A percentile compares a stretch with the other conserved stretches of the same genome.
Evolutionary conservation across 2,113 vertebrate genomes (phyloP).

Genomic region (Ctenomys sociabilis): DNA sequence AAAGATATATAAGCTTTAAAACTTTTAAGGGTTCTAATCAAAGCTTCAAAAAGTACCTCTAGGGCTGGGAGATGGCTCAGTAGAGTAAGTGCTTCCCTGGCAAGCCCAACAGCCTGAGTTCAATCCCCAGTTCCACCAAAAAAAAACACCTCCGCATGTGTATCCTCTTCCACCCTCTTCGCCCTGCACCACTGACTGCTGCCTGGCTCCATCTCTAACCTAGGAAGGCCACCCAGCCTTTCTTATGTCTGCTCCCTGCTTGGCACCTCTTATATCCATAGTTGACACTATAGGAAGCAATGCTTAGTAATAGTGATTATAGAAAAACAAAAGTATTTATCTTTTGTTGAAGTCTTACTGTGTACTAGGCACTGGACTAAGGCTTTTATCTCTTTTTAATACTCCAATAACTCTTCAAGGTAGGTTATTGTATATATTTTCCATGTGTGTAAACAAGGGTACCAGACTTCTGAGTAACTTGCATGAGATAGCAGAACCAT

Average conservation of each 20-base stretch:
- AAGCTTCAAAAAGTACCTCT: not conserved
- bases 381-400: slow-evolving; percentile 27
- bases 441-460: not conserved
- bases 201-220: not conserved
- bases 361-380: slow-evolving; percentile 10
- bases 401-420: slow-evolving; percentile 30
- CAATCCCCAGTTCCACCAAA: too few relatives aligned
- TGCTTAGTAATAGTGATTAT: slow-evolving; percentile 14
- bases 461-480: slow-evolving; percentile 32
- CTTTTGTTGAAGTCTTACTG: not conserved
- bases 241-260: not conserved
- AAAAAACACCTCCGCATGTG: not conserved
- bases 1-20: not conserved
- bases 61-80: too few relatives aligned
- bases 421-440: slow-evolving; percentile 30
- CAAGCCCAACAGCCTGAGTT: too few relatives aligned
- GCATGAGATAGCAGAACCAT: slow-evolving; percentile 7
- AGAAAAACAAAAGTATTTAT: slow-evolving; percentile 33
- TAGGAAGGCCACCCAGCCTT: not conserved
- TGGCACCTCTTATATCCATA: not conserved
- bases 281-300: not conserved
- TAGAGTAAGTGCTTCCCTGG: too few relatives aligned
- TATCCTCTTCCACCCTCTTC: not conserved
- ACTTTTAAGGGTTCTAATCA: slow-evolving; percentile 39
- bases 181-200: not conserved